Percentiles rank a stretch among this genome's conserved stretches.
phyloP scores from a whole-genome alignment of 92 coral and sea anemone species.

The Paramuricea clavata region DNA sequence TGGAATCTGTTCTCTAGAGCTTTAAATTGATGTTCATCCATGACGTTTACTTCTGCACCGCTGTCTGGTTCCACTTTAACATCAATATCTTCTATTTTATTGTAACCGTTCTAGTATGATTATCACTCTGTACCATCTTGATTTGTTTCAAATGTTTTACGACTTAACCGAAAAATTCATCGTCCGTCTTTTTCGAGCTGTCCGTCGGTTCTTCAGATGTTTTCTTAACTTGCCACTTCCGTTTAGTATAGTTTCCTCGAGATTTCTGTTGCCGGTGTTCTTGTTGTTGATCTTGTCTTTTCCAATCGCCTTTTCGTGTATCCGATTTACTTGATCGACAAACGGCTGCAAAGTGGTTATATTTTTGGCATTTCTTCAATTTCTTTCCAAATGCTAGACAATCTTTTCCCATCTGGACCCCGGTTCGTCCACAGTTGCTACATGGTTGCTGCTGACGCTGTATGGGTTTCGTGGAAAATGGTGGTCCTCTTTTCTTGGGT shows the following conservation, averaged over 20 bases:
- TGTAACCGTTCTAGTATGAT: slow-evolving; percentile 33
- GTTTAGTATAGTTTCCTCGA: neutral
- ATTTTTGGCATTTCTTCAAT: neutral
- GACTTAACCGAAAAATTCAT: slow-evolving; percentile 58
- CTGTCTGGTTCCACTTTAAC: slow-evolving; percentile 64
- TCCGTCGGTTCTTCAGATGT: neutral
- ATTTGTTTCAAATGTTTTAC: slow-evolving; percentile 55
- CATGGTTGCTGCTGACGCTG: neutral
- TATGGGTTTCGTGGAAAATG: neutral
- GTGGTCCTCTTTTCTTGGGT: neutral
- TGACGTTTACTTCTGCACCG: slow-evolving; percentile 63
- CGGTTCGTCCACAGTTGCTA: slow-evolving; percentile 17
- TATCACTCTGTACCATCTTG: slow-evolving; percentile 19
- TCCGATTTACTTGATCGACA: neutral
- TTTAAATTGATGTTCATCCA: slow-evolving; percentile 68
- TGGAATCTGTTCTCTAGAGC: slow-evolving; percentile 47
- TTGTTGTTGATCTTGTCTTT: neutral
- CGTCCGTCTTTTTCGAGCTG: slow-evolving; percentile 48
- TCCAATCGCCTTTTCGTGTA: neutral
- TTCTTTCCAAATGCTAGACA: slow-evolving; percentile 3
- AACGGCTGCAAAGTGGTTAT: neutral
- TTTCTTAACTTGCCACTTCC: slow-evolving; percentile 38
- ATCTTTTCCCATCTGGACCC: neutral
- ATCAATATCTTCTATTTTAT: slow-evolving; percentile 42
- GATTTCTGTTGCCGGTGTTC: neutral